Evolutionary conservation across 1,140 invertebrate genomes (phyloP), one percentile per base, ranked within the genome.

Genomic region (Globodera ellingtonae): DNA sequence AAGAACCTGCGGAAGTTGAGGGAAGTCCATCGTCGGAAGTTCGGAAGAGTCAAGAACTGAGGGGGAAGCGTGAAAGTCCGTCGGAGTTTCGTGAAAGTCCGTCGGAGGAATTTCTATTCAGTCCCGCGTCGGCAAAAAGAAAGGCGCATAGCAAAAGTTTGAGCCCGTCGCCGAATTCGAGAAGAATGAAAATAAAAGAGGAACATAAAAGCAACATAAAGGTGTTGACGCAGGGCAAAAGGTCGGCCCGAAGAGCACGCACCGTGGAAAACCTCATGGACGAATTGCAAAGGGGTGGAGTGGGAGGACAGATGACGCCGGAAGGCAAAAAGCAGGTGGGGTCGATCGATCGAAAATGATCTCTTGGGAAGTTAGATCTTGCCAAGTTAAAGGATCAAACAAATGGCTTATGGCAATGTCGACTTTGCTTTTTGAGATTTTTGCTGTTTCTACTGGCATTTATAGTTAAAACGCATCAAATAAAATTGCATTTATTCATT

Each of bases 211-310:
- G 47, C 52, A 10, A 48, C 15, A 24, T 70, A 6, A 15, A 13
- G 3, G 62, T 62, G 18, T 56, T n/a, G 66, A 78, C 67, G 71
- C 67, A 35, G 44, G 66, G 21, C 15, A 67, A 66, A 70, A 24
- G 76, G 56, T 62, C 13, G 56, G 56, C 56, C 10, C 56, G 56
- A 44, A 44, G 65, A 47, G 46, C 67, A 48, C 67, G 76, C 6
- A 78, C 76, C 21, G 71, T 78, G 76, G 76, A 78, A 24, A 78
- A 78, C 50, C 71, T 78, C 18, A 71, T 78, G 76, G 76, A 46
- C 56, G 59, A 78, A 15, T 72, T 78, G 46, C 72, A 56, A 18
- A 35, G 56, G 44, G 46, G 56, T 2, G 47, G 18, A 24, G 67
- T n/a, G 6, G 13, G 4, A 24, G 50, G n/a, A 76, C 75, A 47